Base-by-base conservation (phyloP, 2,888 invertebrate genomes). In the Lasioglossum vierecki region DNA sequence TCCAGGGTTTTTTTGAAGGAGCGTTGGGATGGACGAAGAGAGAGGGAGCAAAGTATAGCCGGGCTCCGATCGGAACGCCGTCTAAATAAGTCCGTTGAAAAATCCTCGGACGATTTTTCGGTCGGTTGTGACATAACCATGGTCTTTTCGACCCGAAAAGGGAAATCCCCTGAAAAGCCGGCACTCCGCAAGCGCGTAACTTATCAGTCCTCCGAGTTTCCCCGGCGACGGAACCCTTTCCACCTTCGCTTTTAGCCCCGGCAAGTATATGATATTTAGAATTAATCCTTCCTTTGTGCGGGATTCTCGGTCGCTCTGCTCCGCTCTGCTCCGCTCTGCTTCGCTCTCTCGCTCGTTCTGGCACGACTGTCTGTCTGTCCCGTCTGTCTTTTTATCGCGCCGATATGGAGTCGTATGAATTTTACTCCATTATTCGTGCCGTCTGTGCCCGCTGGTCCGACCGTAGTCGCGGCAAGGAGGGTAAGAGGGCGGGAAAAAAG, bases 231-330 rank as follows among this genome's bases (percentile, higher is more conserved):
- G 86, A 88, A 87, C 89, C 89, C 89, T 90, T 91, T 90, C 89
- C 89, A 87, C 88, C 91, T 92, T 91, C 89, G 88, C 84, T 91
- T 90, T 90, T 91, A 89, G 82, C 88, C 74, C 63, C 74, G 80
- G 80, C 89, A 90, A 91, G 90, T 91, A 92, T 92, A 92, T 91
- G 93, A 94, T 94, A 94, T 94, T 95, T 94, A 94, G 94, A 94
- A 94, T 95, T 94, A 94, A 95, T 95, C 94, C 94, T 91, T 93
- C 93, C 93, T 94, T 94, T 94, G 94, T 94, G 92, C 91, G 89
- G 91, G 91, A 90, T 89, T 66, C 81, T 83, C 82, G 80, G 80
- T 79, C 76, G 86, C 85, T 88, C 84, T 5, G n/a, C 60, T 26
- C 60, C 11, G 11, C 57, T 11, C 57, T 8, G n/a, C 26, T 13